Conservation (phyloP, 2,797 vertebrate genomes). For the Iguana delicatissima region DNA sequence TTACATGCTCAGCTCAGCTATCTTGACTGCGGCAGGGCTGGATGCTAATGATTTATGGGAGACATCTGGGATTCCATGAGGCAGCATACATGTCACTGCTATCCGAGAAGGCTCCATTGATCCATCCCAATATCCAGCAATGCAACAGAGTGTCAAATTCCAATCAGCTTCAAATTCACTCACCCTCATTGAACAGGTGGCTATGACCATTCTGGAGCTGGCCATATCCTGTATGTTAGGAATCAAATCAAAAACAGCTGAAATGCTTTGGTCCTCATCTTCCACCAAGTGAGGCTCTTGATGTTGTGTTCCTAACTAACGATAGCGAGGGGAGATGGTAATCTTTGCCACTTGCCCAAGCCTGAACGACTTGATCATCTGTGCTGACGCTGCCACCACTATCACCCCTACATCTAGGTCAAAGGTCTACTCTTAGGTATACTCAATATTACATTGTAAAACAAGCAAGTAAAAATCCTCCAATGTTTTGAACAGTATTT, state of each 20-base stretch:
- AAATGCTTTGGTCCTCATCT: conserved; percentile 49
- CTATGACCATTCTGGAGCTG: conserved; percentile 48
- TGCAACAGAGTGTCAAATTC: conserved; percentile 65
- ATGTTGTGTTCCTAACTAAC: conserved; percentile 57
- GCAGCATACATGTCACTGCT: conserved; percentile 57
- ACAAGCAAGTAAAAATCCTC: background rate
- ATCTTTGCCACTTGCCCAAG: conserved; percentile 60
- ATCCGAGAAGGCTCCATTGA: conserved; percentile 51
- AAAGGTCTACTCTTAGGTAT: background rate
- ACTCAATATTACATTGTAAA: background rate
- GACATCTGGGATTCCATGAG: conserved; percentile 59
- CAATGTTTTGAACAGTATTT: background rate
- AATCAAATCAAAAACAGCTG: conserved; percentile 71
- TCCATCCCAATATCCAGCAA: conserved; percentile 53
- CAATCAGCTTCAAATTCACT: conserved; percentile 59
- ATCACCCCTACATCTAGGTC: background rate
- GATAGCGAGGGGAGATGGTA: conserved; percentile 59
- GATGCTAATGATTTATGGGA: conserved; percentile 73
- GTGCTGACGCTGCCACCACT: no score
- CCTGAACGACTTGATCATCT: background rate
- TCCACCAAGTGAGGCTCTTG: conserved; percentile 55
- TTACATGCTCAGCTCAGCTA: conserved; percentile 56
- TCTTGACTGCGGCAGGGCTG: conserved; percentile 49
- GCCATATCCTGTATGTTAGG: conserved; percentile 45
- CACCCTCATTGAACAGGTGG: conserved; percentile 71